Evolutionary conservation across 2,888 invertebrate genomes (phyloP).

Genomic region (Eristalinus aeneus): DNA sequence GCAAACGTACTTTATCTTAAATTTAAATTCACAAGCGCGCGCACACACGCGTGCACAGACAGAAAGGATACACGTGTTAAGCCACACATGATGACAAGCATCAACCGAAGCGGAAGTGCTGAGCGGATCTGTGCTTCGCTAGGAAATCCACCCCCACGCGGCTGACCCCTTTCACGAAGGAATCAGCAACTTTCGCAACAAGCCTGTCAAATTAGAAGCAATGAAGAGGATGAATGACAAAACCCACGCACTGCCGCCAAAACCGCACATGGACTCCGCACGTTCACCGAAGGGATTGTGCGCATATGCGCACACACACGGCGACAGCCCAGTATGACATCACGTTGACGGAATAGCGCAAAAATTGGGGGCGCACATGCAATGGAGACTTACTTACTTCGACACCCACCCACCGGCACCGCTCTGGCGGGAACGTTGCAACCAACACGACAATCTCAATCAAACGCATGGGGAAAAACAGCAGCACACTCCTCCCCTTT

Average conservation of each 20-base stretch:
- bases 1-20: neutral
- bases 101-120: neutral
- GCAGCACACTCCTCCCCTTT: neutral
- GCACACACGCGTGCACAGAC: neutral
- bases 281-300: constrained; percentile 5
- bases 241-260: neutral
- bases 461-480: constrained; percentile 23
- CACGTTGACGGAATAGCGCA: constrained; percentile 32
- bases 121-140: neutral
- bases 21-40: neutral
- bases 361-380: constrained; percentile 21
- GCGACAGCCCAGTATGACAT: constrained; percentile 23
- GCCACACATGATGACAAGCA: neutral
- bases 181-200: constrained; percentile 53
- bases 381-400: neutral
- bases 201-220: constrained; percentile 53
- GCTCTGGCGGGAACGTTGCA: neutral
- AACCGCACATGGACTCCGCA: constrained; percentile 52
- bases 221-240: constrained; percentile 44
- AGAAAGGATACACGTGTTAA: constrained; percentile 12
- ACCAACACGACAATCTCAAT: constrained; percentile 47
- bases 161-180: neutral
- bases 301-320: neutral
- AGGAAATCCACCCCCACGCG: constrained; percentile 8
- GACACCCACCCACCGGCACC: neutral